phyloP scores from a whole-genome alignment of 2,113 vertebrate species.

The Sterrhoptilus dennistouni region DNA sequence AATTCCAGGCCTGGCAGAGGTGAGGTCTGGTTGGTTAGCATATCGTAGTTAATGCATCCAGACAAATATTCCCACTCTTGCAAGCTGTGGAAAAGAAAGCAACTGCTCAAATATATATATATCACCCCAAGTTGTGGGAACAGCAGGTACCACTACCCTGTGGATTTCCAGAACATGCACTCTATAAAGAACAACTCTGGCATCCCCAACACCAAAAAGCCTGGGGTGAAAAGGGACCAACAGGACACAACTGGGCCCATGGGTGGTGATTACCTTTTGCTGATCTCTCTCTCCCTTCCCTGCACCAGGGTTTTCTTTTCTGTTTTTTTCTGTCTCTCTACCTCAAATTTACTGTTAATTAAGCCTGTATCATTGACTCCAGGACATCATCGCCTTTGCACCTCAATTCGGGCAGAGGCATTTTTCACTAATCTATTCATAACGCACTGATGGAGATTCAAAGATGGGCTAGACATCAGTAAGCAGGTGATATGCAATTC shows the following conservation, averaged over 20 bases:
- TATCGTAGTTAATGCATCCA: not conserved
- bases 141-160: rapidly evolving
- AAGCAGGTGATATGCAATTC: not conserved
- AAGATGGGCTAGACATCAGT: not conserved
- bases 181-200: not conserved
- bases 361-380: not conserved
- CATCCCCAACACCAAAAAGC: not conserved
- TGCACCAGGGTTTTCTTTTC: not conserved
- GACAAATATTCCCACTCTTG: not conserved
- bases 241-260: rapidly evolving
- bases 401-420: not conserved
- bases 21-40: not conserved
- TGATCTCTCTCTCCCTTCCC: not conserved
- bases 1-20: not conserved
- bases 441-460: not conserved
- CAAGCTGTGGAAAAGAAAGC: not conserved
- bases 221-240: not conserved
- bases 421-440: not conserved
- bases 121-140: not conserved
- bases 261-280: not conserved
- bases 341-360: not conserved
- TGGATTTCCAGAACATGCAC: not conserved
- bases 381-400: not conserved
- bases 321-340: not conserved
- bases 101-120: not conserved